Evolutionary conservation across 2,888 invertebrate genomes (phyloP).

Genomic region (Erannis defoliaria): DNA sequence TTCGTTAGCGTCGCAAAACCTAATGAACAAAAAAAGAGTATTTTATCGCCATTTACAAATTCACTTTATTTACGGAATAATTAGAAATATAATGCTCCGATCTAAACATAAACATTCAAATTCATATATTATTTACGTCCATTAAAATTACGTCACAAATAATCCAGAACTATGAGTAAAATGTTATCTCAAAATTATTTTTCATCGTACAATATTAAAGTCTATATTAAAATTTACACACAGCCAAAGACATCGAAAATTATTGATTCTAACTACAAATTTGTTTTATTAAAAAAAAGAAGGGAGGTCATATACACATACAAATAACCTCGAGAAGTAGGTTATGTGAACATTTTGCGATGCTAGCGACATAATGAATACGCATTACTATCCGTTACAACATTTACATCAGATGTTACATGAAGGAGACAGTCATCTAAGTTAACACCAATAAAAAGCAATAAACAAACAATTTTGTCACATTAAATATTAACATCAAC

Average conservation of each 20-base stretch:
- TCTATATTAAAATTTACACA: slow-evolving; percentile 82
- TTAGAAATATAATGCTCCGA: slow-evolving; percentile 77
- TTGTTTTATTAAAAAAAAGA: slow-evolving; percentile 64
- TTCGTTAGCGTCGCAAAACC: slow-evolving; percentile 78
- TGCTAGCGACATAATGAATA: slow-evolving; percentile 76
- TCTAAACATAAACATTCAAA: slow-evolving; percentile 83
- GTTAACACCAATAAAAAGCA: slow-evolving; percentile 68
- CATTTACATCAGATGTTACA: slow-evolving; percentile 61
- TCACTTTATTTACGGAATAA: slow-evolving; percentile 81
- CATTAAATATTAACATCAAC: slow-evolving; percentile 59
- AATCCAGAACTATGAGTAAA: slow-evolving; percentile 74
- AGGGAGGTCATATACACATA: slow-evolving; percentile 70
- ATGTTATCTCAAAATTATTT: slow-evolving; percentile 82
- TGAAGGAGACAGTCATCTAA: slow-evolving; percentile 56
- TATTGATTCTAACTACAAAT: slow-evolving; percentile 79
- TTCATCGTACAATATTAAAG: slow-evolving; percentile 63
- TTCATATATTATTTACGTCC: slow-evolving; percentile 66
- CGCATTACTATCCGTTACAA: slow-evolving; percentile 55
- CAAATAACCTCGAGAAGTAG: slow-evolving; percentile 71
- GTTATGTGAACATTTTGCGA: slow-evolving; percentile 87
- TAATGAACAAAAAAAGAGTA: slow-evolving; percentile 61
- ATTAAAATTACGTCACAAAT: slow-evolving; percentile 69
- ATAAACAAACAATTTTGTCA: slow-evolving; percentile 63
- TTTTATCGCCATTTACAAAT: slow-evolving; percentile 72
- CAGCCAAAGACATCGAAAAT: slow-evolving; percentile 85